Percentiles rank a stretch among this genome's conserved stretches.
These are phyloP conservation scores for Nebria brevicollis DNA, from an alignment of 2,888 invertebrate species.

Conservation along the genomic window DNA sequence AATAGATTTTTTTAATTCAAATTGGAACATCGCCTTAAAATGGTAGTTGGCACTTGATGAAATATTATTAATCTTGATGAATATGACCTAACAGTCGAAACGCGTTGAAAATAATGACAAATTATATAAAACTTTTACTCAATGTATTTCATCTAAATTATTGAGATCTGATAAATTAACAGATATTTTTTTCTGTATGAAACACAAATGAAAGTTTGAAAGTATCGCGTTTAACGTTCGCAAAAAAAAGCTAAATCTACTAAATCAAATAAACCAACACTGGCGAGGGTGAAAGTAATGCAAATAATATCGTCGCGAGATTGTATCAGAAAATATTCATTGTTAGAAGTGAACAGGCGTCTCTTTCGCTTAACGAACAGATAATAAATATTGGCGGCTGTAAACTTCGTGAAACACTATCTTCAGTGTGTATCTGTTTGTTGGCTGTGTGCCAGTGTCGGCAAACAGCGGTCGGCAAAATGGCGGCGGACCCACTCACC, in stretches of 20 bases:
- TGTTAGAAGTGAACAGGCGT: constrained; percentile 33
- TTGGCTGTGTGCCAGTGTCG: constrained; percentile 31
- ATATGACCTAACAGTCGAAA: no score
- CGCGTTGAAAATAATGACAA: no score
- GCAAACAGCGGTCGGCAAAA: background rate
- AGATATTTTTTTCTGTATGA: no score
- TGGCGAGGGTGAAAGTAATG: constrained; percentile 33
- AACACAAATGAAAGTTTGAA: background rate
- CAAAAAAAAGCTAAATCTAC: constrained; percentile 11
- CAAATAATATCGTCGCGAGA: constrained; percentile 38
- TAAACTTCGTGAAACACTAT: constrained; percentile 38
- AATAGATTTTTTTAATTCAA: no score
- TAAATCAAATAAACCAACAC: constrained; percentile 37
- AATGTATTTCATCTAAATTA: no score
- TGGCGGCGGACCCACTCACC: background rate
- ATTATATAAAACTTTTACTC: no score
- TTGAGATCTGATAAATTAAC: no score
- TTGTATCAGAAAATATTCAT: constrained; percentile 39
- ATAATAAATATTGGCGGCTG: constrained; percentile 42
- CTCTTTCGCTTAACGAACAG: constrained; percentile 37
- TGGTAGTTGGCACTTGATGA: no score
- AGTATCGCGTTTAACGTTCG: background rate
- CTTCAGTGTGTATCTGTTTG: constrained; percentile 23
- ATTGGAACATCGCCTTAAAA: no score
- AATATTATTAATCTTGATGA: no score